These are phyloP conservation scores for Drosophila paranaensis DNA, from an alignment of 2,888 invertebrate species.

Conservation along the genomic window DNA sequence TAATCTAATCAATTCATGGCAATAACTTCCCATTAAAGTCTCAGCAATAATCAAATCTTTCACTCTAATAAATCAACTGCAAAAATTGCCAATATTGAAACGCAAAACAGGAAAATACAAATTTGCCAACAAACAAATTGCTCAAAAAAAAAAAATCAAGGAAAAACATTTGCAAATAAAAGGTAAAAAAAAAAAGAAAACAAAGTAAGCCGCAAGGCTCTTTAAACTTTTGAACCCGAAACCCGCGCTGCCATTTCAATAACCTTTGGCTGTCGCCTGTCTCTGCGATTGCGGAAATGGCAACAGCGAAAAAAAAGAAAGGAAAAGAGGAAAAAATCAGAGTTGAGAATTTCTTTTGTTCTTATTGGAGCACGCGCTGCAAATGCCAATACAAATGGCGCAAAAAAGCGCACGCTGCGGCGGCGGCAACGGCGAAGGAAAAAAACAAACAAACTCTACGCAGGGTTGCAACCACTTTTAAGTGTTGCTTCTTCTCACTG, in stretches of 20 bases:
- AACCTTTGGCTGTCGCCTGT: slow-evolving; percentile 61
- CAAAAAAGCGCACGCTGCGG: slow-evolving; percentile 66
- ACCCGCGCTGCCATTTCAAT: slow-evolving; percentile 62
- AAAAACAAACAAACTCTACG: slow-evolving; percentile 37
- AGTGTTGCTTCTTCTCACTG: slow-evolving; percentile 65
- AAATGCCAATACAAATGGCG: slow-evolving; percentile 82
- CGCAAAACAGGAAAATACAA: slow-evolving; percentile 55
- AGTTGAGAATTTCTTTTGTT: slow-evolving; percentile 73
- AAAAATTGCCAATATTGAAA: slow-evolving; percentile 47
- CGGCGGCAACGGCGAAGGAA: slow-evolving; percentile 13
- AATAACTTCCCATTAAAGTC: not conserved
- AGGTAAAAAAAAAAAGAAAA: slow-evolving; percentile 6
- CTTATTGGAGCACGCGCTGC: slow-evolving; percentile 79
- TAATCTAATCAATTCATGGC: not conserved
- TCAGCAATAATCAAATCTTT: not conserved
- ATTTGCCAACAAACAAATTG: slow-evolving; percentile 48
- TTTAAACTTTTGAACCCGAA: slow-evolving; percentile 60
- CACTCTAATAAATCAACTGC: slow-evolving; percentile 37
- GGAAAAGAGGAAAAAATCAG: slow-evolving; percentile 10
- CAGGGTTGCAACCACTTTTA: slow-evolving; percentile 81
- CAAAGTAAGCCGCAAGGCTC: slow-evolving; percentile 29
- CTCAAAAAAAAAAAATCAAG: not conserved
- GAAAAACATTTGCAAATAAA: slow-evolving; percentile 5
- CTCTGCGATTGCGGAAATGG: slow-evolving; percentile 48
- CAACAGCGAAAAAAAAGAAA: slow-evolving; percentile 14